Evolutionary conservation across 1,140 invertebrate species (phyloP).

Genomic region (Zaprionus africanus): DNA sequence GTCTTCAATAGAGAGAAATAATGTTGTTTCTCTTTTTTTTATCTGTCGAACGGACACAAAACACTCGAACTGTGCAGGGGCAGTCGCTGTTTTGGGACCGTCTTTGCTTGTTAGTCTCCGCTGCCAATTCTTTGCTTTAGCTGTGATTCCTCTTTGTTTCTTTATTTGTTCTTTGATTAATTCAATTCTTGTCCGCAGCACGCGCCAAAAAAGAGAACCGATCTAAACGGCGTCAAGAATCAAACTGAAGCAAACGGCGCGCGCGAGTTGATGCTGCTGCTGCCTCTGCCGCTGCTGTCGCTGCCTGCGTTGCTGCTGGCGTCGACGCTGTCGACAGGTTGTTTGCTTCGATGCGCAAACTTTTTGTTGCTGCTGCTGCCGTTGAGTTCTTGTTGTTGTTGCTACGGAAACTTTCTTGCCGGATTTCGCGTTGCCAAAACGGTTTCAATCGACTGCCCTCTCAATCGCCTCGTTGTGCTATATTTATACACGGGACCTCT

Average conservation of each 20-base stretch:
- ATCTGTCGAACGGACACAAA: constrained; percentile 29
- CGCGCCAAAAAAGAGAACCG: constrained; percentile 71
- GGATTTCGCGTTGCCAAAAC: constrained; percentile 72
- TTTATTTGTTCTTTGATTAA: background rate
- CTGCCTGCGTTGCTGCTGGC: constrained; percentile 21
- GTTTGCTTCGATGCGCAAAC: constrained; percentile 73
- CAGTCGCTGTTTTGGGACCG: constrained; percentile 50
- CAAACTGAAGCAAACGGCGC: constrained; percentile 74
- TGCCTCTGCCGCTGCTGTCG: background rate
- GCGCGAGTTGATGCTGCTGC: constrained; percentile 34
- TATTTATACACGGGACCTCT: constrained; percentile 28
- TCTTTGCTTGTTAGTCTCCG: constrained; percentile 10
- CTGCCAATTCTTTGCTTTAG: background rate
- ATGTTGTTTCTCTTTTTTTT: background rate
- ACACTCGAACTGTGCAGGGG: constrained; percentile 52
- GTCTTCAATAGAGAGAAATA: constrained; percentile 20
- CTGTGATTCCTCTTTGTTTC: background rate
- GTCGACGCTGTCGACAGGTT: constrained; percentile 52
- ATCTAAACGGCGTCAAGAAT: constrained; percentile 84
- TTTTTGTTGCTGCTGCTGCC: constrained; percentile 35
- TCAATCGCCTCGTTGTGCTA: constrained; percentile 40
- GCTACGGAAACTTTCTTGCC: constrained; percentile 67
- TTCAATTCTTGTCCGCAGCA: constrained; percentile 34
- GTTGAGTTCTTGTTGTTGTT: constrained; percentile 32
- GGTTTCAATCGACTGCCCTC: constrained; percentile 39